Evolutionary conservation across 2,113 vertebrate genomes (phyloP).

Genomic region (Syrrhaptes paradoxus): DNA sequence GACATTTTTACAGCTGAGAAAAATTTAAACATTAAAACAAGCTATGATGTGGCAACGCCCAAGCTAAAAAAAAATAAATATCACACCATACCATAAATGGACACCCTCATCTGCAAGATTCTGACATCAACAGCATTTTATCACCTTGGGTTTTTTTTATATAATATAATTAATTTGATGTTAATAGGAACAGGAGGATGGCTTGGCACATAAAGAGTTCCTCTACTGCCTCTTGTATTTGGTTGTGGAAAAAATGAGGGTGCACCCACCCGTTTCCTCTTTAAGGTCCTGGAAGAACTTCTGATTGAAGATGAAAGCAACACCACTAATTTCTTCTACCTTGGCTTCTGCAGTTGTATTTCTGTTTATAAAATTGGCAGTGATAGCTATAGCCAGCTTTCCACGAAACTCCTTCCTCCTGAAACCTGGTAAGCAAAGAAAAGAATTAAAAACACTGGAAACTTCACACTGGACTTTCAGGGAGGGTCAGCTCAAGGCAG

Average conservation of each 20-base stretch:
- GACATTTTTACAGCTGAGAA: conserved; percentile 41
- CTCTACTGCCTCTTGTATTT: not conserved
- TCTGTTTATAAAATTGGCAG: conserved; percentile 97
- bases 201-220: not conserved
- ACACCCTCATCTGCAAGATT: not conserved
- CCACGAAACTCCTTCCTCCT: conserved; percentile 96
- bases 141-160: not conserved
- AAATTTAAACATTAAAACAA: conserved; percentile 33
- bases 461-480: not conserved
- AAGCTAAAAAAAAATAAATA: not conserved
- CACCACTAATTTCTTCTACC: conserved; percentile 97
- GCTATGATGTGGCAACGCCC: not conserved
- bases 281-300: conserved; percentile 98
- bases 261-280: conserved; percentile 89
- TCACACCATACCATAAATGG: conserved; percentile 8
- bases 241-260: not conserved
- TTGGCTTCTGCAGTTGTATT: conserved; percentile 97
- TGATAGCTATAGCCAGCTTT: conserved; percentile 96
- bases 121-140: not conserved
- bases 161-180: not conserved
- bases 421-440: conserved; percentile 81
- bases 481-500: not conserved
- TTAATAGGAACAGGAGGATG: not conserved
- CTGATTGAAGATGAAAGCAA: conserved; percentile 99
- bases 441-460: not conserved